phyloP scores from a whole-genome alignment of 2,888 invertebrate genomes.

The Cataglyphis livida region DNA sequence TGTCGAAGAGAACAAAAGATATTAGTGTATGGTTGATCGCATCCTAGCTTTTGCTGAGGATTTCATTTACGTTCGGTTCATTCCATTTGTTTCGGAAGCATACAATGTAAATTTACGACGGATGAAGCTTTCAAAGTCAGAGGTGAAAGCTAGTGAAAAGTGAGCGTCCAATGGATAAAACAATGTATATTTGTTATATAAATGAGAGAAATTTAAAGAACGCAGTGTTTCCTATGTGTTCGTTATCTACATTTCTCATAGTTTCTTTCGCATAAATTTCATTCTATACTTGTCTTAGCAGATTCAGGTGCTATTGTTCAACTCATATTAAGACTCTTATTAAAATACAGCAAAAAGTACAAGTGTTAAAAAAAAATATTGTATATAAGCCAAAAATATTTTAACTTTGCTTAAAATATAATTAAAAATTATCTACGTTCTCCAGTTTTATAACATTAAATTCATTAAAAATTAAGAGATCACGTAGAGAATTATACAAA shows the following conservation, averaged over 20 bases:
- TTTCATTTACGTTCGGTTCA: conserved; percentile 23
- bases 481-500: not conserved
- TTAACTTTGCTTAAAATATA: not conserved
- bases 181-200: not conserved
- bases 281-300: not conserved
- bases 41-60: conserved; percentile 6
- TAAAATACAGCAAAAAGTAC: conserved; percentile 3
- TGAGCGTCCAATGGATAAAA: not conserved
- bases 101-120: conserved; percentile 25
- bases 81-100: not conserved
- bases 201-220: not conserved
- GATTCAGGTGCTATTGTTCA: not conserved
- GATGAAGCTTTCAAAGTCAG: conserved; percentile 10
- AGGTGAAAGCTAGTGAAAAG: conserved; percentile 13
- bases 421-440: not conserved
- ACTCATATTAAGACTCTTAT: not conserved
- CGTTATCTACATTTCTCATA: not conserved
- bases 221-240: not conserved
- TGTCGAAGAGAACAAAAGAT: conserved; percentile 71
- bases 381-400: not conserved
- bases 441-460: not conserved
- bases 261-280: not conserved
- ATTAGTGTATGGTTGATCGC: conserved; percentile 40
- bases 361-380: not conserved
- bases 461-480: not conserved